Base-by-base conservation (phyloP, 2,797 vertebrate genomes). In the Crenuchus spilurus region DNA sequence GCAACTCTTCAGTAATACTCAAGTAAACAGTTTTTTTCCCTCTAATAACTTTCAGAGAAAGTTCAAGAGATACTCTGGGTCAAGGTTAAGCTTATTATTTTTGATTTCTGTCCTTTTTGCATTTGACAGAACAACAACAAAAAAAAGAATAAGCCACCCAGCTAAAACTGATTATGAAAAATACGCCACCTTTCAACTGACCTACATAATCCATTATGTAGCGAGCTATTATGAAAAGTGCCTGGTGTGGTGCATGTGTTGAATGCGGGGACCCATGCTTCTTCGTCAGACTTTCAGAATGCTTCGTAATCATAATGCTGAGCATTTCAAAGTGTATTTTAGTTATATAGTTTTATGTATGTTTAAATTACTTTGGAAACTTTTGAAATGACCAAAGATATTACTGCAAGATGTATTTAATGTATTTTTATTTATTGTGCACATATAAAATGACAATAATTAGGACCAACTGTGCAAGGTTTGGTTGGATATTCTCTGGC, bases 131-230 rank as follows among this genome's bases (percentile, higher is more conserved):
- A 84, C 86, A 88, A n/a, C n/a, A n/a, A n/a, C n/a, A n/a, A n/a
- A 87, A 88, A 89, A 90, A 92, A 91, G 89, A 92, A 93, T 90
- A 89, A 91, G 90, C 86, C 84, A 84, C 87, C 85, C 86, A 86
- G 89, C 84, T 91, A 83, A 91, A 91, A 91, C 86, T 92, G 92
- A 93, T 89, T 88, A 92, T 92, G 92, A 92, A 92, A 92, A 92
- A 93, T 94, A 88, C 85, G 84, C 90, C 90, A 91, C 89, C 90
- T 91, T 90, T 86, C 87, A 71, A 78, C 74, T 93, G 93, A 93
- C 92, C 92, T 90, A 92, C 76, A 92, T 92, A 92, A 92, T 93
- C 91, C 92, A 93, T 93, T 93, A 93, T 91, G 87, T 91, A 86
- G 75, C 51, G 49, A 85, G 89, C 90, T 91, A 92, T 92, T 92